Evolutionary conservation across 2,888 invertebrate genomes (phyloP), one percentile per base, ranked within the genome.

Genomic region (Neoaliturus tenellus): DNA sequence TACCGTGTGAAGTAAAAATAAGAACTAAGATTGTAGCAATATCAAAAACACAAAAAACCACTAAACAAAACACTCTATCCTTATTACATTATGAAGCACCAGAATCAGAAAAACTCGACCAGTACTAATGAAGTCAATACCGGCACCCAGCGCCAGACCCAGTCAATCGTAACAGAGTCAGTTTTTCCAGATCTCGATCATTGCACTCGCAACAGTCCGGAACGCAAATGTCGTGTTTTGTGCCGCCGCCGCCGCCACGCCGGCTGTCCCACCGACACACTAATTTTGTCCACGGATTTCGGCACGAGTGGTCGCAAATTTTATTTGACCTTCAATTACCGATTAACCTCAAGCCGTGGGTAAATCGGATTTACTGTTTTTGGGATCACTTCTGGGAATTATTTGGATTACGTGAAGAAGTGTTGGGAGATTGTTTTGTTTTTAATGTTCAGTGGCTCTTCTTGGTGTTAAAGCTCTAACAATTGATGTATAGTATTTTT

Each of bases 231-330:
- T 28, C 44, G 71, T 35, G 71, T 75, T 75, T 75, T 75, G 75
- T 28, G 6, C 20, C 2, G 44, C 28, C 48, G 41, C 75, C 48
- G 48, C 28, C 48, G 41, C 75, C 48, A 75, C 75, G 44, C 25
- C 25, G 39, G 44, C 25, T 44, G 39, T 39, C 75, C 25, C 33
- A 69, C 20, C 39, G 75, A 48, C 75, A 48, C 75, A 75, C 23
- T 75, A 75, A 75, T 44, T 75, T 28, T 48, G 48, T 48, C 75
- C 41, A 75, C 75, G 35, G 44, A 44, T 75, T 75, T 75, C 75
- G 75, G 75, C 75, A 75, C 75, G 75, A 75, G 75, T 75, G 75
- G n/a, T 48, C 48, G 28, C 75, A 75, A 75, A 69, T 75, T 41
- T 5, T 28, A 25, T 75, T 44, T 75, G 75, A 75, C 75, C 75